Percentiles rank a stretch among this genome's conserved stretches.
These are phyloP conservation scores for Drosophila bocki DNA, from an alignment of 1,140 invertebrate species.

Conservation along the genomic window DNA sequence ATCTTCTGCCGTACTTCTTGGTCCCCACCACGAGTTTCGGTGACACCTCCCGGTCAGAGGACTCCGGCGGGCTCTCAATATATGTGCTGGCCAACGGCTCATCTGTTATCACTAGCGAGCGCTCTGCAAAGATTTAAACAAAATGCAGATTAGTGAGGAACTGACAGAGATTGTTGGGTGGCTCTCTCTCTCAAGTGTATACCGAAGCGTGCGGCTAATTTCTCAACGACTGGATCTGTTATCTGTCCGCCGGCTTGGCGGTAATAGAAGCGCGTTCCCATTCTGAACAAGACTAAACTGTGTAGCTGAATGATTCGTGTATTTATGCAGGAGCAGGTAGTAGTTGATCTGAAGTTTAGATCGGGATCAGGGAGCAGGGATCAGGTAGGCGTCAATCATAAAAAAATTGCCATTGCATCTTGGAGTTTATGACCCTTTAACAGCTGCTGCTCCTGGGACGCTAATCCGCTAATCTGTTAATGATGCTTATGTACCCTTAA, in stretches of 20 bases:
- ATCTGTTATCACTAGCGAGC: conserved; percentile 74
- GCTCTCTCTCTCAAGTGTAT: conserved; percentile 15
- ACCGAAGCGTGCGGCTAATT: conserved; percentile 70
- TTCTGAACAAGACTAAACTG: conserved; percentile 33
- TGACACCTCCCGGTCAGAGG: conserved; percentile 89
- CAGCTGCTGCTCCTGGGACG: conserved; percentile 31
- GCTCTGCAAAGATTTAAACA: conserved; percentile 59
- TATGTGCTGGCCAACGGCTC: conserved; percentile 49
- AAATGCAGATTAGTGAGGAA: conserved; percentile 3
- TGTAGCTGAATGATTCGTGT: conserved; percentile 1
- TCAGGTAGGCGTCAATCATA: conserved; percentile 50
- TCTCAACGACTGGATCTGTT: conserved; percentile 81
- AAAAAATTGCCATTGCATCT: conserved; percentile 28
- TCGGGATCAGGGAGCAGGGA: conserved; percentile 25
- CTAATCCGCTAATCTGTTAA: conserved; percentile 13
- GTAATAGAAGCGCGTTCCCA: conserved; percentile 78
- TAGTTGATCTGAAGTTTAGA: conserved; percentile 7
- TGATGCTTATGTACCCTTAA: neutral
- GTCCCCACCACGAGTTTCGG: conserved; percentile 90
- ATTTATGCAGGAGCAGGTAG: conserved; percentile 38
- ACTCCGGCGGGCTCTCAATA: conserved; percentile 86
- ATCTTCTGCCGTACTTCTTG: conserved; percentile 91
- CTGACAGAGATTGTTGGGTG: neutral
- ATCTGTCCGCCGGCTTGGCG: conserved; percentile 80
- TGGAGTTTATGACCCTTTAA: conserved; percentile 43